Evolutionary conservation across 2,797 vertebrate genomes (phyloP), one percentile per base, ranked within the genome.

Genomic region (Aplochiton taeniatus): DNA sequence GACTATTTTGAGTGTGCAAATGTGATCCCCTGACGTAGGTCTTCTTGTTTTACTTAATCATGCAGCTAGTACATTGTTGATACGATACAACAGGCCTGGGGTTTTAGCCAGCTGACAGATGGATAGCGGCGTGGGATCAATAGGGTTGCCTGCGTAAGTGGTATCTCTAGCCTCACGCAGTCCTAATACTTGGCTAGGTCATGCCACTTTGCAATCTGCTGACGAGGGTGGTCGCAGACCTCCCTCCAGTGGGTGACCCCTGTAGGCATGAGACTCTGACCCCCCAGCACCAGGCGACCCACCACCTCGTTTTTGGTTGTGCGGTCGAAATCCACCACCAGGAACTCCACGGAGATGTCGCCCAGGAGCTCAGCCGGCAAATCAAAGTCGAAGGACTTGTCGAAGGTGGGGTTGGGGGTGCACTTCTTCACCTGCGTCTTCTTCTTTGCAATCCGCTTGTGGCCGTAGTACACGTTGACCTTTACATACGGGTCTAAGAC

Each of bases 341-440:
- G 91, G 76, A 99, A 97, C 79, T 99, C 96, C 0, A 98, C 92
- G 54, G 94, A 95, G 90, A 99, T 83, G 66, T 98, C 95, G 0
- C 95, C 94, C 59, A 99, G 93, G 9, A 98, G 94, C 14, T 99
- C 95, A 0, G 75, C 86, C 0, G 97, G 96, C 76, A 98, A 95
- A 69, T 98, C 96, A 4, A 98, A 98, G 86, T 95, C 96, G 89
- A 98, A 99, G 73, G 97, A 98, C 80, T 99, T 96, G 1, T 98
- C 98, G 92, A 98, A 99, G 81, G 98, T 88, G 0, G 97, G 97
- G 77, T 97, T 97, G 84, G 97, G 89, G 11, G 96, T 99, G 92
- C 96, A 93, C 86, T 98, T 98, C 91, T 98, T 99, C 75, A 98
- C 96, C 0, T 98, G 97, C 0, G 97, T 98, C 78, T 98, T 99